Evolutionary conservation across 1,140 invertebrate genomes (phyloP).

Genomic region (Brevipalpus yothersi): DNA sequence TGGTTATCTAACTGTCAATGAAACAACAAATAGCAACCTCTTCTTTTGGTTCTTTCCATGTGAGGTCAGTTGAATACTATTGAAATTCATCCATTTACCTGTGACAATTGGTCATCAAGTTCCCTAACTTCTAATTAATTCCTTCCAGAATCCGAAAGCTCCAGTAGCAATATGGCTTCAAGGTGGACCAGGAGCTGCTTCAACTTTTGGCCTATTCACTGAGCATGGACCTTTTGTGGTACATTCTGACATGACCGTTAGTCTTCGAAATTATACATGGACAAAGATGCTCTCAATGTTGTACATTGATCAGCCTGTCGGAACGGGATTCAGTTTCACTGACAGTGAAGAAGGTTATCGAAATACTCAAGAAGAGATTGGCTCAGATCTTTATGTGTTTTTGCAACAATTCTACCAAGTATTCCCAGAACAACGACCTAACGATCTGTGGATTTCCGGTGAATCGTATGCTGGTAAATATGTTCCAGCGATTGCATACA

Average conservation of each 20-base stretch:
- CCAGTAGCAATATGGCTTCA: slow-evolving; percentile 63
- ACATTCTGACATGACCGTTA: slow-evolving; percentile 29
- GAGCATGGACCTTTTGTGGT: slow-evolving; percentile 46
- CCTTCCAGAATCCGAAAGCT: slow-evolving; percentile 8
- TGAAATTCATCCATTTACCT: not conserved
- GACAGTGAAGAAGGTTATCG: slow-evolving; percentile 7
- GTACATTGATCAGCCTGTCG: slow-evolving; percentile 67
- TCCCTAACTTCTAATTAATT: not conserved
- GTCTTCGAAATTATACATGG: slow-evolving; percentile 41
- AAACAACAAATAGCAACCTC: slow-evolving; percentile 10
- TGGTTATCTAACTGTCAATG: slow-evolving; percentile 13
- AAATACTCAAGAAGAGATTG: slow-evolving; percentile 12
- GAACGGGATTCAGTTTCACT: slow-evolving; percentile 25
- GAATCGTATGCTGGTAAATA: slow-evolving; percentile 27
- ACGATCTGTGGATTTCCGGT: slow-evolving; percentile 15
- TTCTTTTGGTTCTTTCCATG: slow-evolving; percentile 15
- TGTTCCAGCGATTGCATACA: slow-evolving; percentile 46
- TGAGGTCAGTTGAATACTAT: not conserved
- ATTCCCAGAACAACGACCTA: slow-evolving; percentile 10
- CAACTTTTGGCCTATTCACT: slow-evolving; percentile 48
- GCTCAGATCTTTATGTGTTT: slow-evolving; percentile 10
- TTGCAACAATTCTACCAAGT: slow-evolving; percentile 13
- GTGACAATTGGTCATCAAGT: not conserved
- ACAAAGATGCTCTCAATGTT: slow-evolving; percentile 41
- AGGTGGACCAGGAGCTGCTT: slow-evolving; percentile 51